Base-by-base conservation (phyloP, 2,888 invertebrate species). In the Malthinus seriepunctatus region DNA sequence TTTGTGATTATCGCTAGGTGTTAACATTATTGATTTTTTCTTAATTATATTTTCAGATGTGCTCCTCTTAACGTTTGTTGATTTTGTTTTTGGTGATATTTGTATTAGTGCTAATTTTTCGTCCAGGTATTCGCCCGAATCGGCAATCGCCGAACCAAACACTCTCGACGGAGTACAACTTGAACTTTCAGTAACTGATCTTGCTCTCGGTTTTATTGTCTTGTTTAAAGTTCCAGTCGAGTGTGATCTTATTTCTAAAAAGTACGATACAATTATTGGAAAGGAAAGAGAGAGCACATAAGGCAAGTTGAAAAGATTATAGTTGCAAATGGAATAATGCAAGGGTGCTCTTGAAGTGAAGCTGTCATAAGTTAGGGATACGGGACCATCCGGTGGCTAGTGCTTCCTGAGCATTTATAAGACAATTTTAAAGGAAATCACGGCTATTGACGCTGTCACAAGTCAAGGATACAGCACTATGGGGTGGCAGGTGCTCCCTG, bases 231-330 rank as follows among this genome's bases (percentile, higher is more conserved):
- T 83, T 0, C 85, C 78, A 68, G 87, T 84, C 0, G 90, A 90
- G 72, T 90, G 89, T 1, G 90, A 90, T 65, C 90, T 82, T 0
- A 86, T 83, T 67, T 87, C 90, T 83, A 80, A 62, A 67, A 48
- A n/a, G n/a, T n/a, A n/a, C n/a, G n/a, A n/a, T n/a, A n/a, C n/a
- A n/a, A n/a, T 10, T 33, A 12, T 11, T 12, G n/a, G n/a, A n/a
- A n/a, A n/a, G n/a, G n/a, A n/a, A n/a, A n/a, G n/a, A n/a, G n/a
- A n/a, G n/a, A n/a, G n/a, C n/a, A n/a, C n/a, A n/a, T n/a, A n/a
- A n/a, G n/a, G n/a, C n/a, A n/a, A n/a, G n/a, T n/a, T n/a, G n/a
- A n/a, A n/a, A n/a, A n/a, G n/a, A n/a, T n/a, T n/a, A n/a, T n/a
- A n/a, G n/a, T n/a, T n/a, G n/a, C n/a, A n/a, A n/a, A n/a, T n/a